Percentiles rank a stretch among this genome's conserved stretches.
These are phyloP conservation scores for Phyllostomus discolor DNA, from an alignment of 2,113 vertebrate genomes.

Conservation along the genomic window DNA sequence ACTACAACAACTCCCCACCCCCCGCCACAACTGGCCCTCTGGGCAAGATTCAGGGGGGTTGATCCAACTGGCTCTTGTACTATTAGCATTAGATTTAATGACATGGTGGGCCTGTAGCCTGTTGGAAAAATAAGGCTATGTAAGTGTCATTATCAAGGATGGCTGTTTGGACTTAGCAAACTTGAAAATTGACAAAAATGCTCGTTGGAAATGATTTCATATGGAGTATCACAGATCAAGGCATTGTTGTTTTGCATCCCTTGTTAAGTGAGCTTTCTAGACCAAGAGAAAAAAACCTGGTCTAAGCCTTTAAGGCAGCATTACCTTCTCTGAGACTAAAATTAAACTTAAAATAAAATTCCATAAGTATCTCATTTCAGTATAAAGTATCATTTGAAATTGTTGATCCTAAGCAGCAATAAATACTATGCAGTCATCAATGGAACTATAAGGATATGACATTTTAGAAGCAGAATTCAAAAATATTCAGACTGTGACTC, in stretches of 20 bases:
- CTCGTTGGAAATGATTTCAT: slow-evolving; percentile 88
- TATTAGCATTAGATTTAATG: slow-evolving; percentile 92
- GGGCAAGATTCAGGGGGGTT: slow-evolving; percentile 90
- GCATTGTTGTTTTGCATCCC: slow-evolving; percentile 86
- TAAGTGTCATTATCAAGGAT: slow-evolving; percentile 91
- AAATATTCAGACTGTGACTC: background rate
- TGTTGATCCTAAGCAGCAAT: background rate
- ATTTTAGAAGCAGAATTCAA: background rate
- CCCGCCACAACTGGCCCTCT: slow-evolving; percentile 84
- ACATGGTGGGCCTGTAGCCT: slow-evolving; percentile 88
- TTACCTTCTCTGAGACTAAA: slow-evolving; percentile 86
- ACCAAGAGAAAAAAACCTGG: slow-evolving; percentile 84
- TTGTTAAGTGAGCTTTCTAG: slow-evolving; percentile 93
- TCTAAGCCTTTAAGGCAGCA: slow-evolving; percentile 81
- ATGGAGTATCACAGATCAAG: slow-evolving; percentile 91
- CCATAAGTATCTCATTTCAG: background rate
- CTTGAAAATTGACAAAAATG: slow-evolving; percentile 86
- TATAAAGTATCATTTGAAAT: slow-evolving; percentile 25
- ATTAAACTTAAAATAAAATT: slow-evolving; percentile 79
- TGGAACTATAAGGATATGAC: background rate
- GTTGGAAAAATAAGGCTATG: slow-evolving; percentile 89
- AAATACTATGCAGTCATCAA: slow-evolving; percentile 6
- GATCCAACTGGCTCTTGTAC: slow-evolving; percentile 94
- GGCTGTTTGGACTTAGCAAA: slow-evolving; percentile 86
- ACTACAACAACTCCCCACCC: slow-evolving; percentile 90